These are phyloP conservation scores for Cyclophora punctaria DNA, from an alignment of 2,888 invertebrate genomes.

Conservation along the genomic window DNA sequence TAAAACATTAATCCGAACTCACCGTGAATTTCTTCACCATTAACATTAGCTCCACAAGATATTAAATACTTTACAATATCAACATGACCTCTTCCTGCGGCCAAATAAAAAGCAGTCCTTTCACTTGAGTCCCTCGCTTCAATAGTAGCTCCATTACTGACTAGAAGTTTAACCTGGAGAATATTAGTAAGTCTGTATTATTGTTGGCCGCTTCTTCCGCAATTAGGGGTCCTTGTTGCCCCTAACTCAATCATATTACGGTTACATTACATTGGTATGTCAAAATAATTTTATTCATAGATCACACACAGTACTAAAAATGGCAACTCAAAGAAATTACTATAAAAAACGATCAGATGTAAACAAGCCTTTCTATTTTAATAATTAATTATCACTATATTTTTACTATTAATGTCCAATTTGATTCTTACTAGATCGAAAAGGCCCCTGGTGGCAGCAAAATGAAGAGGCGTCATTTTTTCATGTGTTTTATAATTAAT, in stretches of 20 bases:
- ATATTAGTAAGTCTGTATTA: neutral
- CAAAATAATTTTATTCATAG: no score
- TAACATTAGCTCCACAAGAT: conserved; percentile 76
- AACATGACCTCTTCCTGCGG: conserved; percentile 50
- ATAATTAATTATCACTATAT: no score
- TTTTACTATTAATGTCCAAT: neutral
- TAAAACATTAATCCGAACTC: conserved; percentile 5
- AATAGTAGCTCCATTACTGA: conserved; percentile 71
- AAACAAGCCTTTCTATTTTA: no score
- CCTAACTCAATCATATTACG: no score
- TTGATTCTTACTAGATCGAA: conserved; percentile 57
- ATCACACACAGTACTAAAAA: no score
- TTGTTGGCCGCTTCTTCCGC: no score
- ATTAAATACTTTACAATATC: conserved; percentile 73
- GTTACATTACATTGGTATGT: no score
- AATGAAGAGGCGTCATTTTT: conserved; percentile 77
- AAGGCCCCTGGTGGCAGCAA: conserved; percentile 75
- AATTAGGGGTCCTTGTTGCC: no score
- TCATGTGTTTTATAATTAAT: conserved; percentile 77
- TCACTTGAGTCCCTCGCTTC: conserved; percentile 77
- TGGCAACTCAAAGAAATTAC: no score
- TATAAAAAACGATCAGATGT: conserved; percentile 3
- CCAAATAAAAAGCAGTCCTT: conserved; percentile 69
- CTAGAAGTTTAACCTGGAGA: conserved; percentile 66
- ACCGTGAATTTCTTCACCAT: conserved; percentile 81